Evolutionary conservation across 2,888 invertebrate species (phyloP).

Genomic region (Patella caerulea): DNA sequence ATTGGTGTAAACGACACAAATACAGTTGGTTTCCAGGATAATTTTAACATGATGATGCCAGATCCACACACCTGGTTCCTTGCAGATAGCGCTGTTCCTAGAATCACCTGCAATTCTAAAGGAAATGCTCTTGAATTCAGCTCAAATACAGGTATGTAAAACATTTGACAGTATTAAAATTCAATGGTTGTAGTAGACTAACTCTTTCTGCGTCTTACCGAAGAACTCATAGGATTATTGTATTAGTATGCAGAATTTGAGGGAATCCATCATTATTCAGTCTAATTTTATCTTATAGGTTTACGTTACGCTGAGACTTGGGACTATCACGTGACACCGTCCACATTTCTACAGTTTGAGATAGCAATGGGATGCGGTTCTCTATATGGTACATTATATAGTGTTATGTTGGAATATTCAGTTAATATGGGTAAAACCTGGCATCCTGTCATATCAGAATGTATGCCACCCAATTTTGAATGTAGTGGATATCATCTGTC

Average conservation of each 20-base stretch:
- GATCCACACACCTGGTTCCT: conserved; percentile 68
- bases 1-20: conserved; percentile 70
- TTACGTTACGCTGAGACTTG: conserved; percentile 71
- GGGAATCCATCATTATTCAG: too few relatives aligned
- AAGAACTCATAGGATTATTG: neutral
- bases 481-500: conserved; percentile 69
- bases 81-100: conserved; percentile 67
- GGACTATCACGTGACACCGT: conserved; percentile 70
- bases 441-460: conserved; percentile 67
- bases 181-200: too few relatives aligned
- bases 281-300: conserved; percentile 33
- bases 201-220: neutral
- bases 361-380: conserved; percentile 70
- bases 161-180: too few relatives aligned
- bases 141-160: conserved; percentile 61
- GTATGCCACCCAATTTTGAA: conserved; percentile 70
- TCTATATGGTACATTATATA: conserved; percentile 60
- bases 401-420: conserved; percentile 70
- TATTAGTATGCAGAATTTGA: neutral
- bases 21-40: conserved; percentile 68
- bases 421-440: conserved; percentile 70
- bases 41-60: conserved; percentile 66
- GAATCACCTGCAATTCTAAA: conserved; percentile 66
- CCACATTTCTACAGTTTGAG: conserved; percentile 72
- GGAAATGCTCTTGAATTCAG: conserved; percentile 70